A percentile compares a stretch with the other conserved stretches of the same genome.
These are phyloP conservation scores for Gadopsis bispinosus DNA, from an alignment of 2,797 vertebrate genomes.

Conservation along the genomic window DNA sequence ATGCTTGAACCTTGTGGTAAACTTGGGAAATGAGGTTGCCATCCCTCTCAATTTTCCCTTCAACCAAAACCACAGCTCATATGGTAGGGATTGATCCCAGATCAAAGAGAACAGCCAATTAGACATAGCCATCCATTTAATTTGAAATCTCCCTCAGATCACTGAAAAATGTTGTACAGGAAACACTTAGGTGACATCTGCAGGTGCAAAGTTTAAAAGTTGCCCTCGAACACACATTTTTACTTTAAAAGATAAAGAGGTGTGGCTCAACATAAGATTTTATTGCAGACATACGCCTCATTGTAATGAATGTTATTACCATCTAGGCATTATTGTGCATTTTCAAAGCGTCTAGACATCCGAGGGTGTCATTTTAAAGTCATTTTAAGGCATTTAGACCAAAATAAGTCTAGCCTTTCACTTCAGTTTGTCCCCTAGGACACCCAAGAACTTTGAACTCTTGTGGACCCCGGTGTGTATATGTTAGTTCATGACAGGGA, in stretches of 20 bases:
- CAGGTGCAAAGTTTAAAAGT: conserved; percentile 74
- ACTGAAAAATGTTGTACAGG: conserved; percentile 60
- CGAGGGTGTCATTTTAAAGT: conserved; percentile 75
- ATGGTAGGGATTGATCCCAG: conserved; percentile 80
- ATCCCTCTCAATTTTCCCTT: conserved; percentile 79
- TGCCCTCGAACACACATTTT: conserved; percentile 25
- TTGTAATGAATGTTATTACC: conserved; percentile 71
- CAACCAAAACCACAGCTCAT: conserved; percentile 77
- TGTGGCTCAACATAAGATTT: conserved; percentile 38
- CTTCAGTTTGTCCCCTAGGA: conserved; percentile 66
- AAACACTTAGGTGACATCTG: conserved; percentile 73
- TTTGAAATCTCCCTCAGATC: conserved; percentile 69
- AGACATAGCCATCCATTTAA: conserved; percentile 76
- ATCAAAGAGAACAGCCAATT: conserved; percentile 82
- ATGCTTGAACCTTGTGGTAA: conserved; percentile 82
- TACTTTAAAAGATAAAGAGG: conserved; percentile 37
- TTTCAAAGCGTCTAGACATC: conserved; percentile 63
- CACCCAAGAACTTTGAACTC: conserved; percentile 82
- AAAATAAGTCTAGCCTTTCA: conserved; percentile 73
- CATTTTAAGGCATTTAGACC: conserved; percentile 67
- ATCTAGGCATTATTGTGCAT: conserved; percentile 48
- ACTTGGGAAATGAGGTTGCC: conserved; percentile 83
- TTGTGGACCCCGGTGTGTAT: conserved; percentile 68
- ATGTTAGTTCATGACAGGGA: conserved; percentile 78
- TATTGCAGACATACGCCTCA: conserved; percentile 37